Evolutionary conservation across 2,888 invertebrate genomes (phyloP), one percentile per base, ranked within the genome.

Genomic region (Acrobasis consociella): DNA sequence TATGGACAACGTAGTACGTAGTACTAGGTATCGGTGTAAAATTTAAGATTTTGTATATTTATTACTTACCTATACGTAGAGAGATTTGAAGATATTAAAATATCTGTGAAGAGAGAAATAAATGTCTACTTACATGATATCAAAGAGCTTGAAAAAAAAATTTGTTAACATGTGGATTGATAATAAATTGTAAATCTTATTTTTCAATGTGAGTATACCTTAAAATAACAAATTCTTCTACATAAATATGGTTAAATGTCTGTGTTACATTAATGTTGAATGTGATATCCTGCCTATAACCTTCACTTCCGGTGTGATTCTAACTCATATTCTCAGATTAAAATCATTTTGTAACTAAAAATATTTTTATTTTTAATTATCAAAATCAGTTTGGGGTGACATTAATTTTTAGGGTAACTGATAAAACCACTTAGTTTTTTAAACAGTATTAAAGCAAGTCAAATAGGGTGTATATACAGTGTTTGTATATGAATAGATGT

Each of bases 251-350:
- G 50, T 60, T 62, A 60, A 51, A 60, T 66, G 56, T 71, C 71
- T 77, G 79, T 77, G 69, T 78, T 77, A 74, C 69, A 80, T 88
- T 80, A 88, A 89, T 91, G 90, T 91, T 91, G 76, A 86, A 89
- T 91, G 91, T 91, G 91, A 91, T 91, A 91, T 85, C 90, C 91
- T 90, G 89, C 90, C 91, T 91, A 81, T 86, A 85, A 80, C 83
- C 82, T 81, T 74, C 81, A 85, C 83, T 89, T 87, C 89, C 85
- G 80, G 85, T 89, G 89, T 88, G 83, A 86, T 85, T 85, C 82
- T 81, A 85, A 80, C 81, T 79, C 81, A 75, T 72, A 83, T 86
- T 84, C 82, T 84, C 82, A 83, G 78, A 86, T 82, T 81, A 90
- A 86, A 87, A 76, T 79, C 77, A 81, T 87, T 90, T 90, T 87